Evolutionary conservation across 2,113 vertebrate species (phyloP), one percentile per base, ranked within the genome.

Genomic region (Ammodytes dubius): DNA sequence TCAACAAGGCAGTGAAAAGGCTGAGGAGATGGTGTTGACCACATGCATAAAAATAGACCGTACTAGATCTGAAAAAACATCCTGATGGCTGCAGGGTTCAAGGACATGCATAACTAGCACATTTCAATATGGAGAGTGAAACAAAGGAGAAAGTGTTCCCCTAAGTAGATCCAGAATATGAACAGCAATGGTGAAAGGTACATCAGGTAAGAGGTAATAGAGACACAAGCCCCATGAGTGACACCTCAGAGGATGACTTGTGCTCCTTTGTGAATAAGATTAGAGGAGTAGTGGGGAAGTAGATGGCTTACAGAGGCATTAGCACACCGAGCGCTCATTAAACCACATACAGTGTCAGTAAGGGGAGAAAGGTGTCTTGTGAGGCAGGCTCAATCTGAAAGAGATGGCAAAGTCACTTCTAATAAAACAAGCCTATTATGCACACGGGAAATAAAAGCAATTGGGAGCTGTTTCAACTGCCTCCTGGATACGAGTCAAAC

Each of bases 251-350:
- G 82, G 84, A 73, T 79, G 87, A 87, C 89, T 88, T 73, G 63
- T 91, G 88, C 81, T 83, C 83, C 86, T 90, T 88, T 87, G 81
- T 88, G 84, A 88, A 86, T 92, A 87, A 83, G 88, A 93, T 92
- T 88, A 92, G 85, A 89, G 67, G 47, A 77, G 67, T 27, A 70
- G 56, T 40, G 58, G 65, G 50, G 79, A 89, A 84, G 69, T 69
- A 76, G 74, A 84, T 78, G 91, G 69, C 86, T 90, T 89, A 89
- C 85, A 77, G 76, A 84, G 79, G 85, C 85, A 88, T 91, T 93
- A 91, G 89, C 54, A 46, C 87, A 83, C 68, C 4, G 82, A 87
- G 78, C 61, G 40, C 88, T 93, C 91, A 90, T 93, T 93, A 93
- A 91, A 87, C 67, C 77, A 39, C 86, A 79, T 86, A 68, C 54